phyloP scores from a whole-genome alignment of 2,113 vertebrate species.

The Platysternon megacephalum region DNA sequence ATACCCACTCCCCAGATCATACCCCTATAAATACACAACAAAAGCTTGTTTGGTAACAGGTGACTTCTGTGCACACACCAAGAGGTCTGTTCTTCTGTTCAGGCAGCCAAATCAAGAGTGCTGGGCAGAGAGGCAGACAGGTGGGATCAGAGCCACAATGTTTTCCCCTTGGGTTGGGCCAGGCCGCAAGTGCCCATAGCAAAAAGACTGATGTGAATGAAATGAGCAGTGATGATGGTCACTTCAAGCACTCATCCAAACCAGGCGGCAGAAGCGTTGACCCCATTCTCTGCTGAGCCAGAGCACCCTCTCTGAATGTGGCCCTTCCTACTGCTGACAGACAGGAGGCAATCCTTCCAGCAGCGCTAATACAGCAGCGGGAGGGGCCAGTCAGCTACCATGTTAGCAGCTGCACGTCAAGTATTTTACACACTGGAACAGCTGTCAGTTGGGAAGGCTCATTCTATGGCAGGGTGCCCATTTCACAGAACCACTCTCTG shows the following conservation, averaged over 20 bases:
- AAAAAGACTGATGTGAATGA: not conserved
- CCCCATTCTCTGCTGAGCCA: not conserved
- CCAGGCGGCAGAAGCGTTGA: not conserved
- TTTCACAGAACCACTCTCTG: too few relatives aligned
- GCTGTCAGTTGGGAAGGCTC: not conserved
- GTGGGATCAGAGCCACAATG: not conserved
- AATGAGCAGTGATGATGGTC: not conserved
- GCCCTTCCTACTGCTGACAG: not conserved
- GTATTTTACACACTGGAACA: not conserved
- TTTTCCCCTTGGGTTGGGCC: not conserved
- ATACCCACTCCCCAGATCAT: not conserved
- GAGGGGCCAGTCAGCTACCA: not conserved
- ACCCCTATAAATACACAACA: not conserved
- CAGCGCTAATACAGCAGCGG: too few relatives aligned
- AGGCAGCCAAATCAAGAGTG: not conserved
- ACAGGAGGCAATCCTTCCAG: not conserved
- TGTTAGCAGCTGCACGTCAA: not conserved
- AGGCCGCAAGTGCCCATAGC: not conserved
- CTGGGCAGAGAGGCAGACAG: not conserved
- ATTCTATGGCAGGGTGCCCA: not conserved
- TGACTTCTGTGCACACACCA: not conserved
- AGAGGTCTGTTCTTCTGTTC: too few relatives aligned
- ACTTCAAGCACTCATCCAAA: not conserved
- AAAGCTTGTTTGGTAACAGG: not conserved
- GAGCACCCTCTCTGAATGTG: not conserved